Evolutionary conservation across 1,140 invertebrate genomes (phyloP).

Genomic region (Plectrocnemia conspersa): DNA sequence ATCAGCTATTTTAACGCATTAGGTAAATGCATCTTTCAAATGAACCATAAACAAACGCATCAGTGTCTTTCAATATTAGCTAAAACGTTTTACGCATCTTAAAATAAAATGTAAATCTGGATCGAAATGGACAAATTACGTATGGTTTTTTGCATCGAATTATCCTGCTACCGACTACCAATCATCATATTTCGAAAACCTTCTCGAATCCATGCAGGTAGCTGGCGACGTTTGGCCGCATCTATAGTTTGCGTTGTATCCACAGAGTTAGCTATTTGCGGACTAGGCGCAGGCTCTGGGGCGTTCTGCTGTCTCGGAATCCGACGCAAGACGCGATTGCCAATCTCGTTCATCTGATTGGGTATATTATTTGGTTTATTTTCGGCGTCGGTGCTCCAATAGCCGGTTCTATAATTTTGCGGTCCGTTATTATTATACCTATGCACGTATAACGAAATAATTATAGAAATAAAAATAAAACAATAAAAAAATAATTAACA

Average conservation of each 20-base stretch:
- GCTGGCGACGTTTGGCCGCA: slow-evolving; percentile 81
- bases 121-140: neutral
- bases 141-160: neutral
- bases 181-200: slow-evolving; percentile 43
- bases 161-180: too few species aligned
- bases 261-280: slow-evolving; percentile 35
- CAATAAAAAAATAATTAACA: neutral
- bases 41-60: too few species aligned
- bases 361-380: too few species aligned
- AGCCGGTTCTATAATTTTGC: slow-evolving; percentile 19
- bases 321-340: too few species aligned
- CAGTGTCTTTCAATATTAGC: too few species aligned
- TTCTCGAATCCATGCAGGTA: slow-evolving; percentile 94
- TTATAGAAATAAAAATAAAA: too few species aligned
- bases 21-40: too few species aligned
- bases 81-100: too few species aligned
- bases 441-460: too few species aligned
- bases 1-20: too few species aligned
- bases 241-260: slow-evolving; percentile 55
- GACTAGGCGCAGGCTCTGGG: neutral
- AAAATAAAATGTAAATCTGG: neutral
- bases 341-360: neutral
- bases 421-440: slow-evolving; percentile 12
- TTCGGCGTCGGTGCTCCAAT: slow-evolving; percentile 25
- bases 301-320: neutral